Base-by-base conservation (phyloP, 2,888 invertebrate species). In the Hypercompe scribonia region DNA sequence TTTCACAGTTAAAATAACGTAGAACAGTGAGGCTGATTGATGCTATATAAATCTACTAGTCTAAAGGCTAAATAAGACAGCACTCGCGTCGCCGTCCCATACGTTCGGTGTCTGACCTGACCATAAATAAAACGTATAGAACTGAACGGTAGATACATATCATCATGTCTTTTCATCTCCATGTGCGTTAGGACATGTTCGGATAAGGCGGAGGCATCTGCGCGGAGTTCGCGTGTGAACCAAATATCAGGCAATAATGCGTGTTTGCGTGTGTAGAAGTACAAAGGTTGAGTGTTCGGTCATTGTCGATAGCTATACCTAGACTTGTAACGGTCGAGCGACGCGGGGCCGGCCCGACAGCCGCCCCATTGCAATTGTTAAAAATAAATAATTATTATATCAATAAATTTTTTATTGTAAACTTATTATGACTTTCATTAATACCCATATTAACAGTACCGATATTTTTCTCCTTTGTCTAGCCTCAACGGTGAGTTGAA, bases 381-480 rank as follows among this genome's bases (percentile, higher is more conserved):
- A 92, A 91, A 92, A 93, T 91, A 92, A 91, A 92, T 92, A 89
- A 92, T 90, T 89, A 94, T 93, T 93, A 94, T 94, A 95, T 95
- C 94, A 95, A 94, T 95, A 95, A 91, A 93, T 94, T 94, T 95
- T 95, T 93, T 94, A 94, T 93, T 91, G 89, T 93, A 94, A 92
- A 91, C 81, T 84, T 84, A 80, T 70, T 72, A 63, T 75, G 78
- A 77, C 76, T 85, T 84, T 82, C 77, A 74, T 78, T 80, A 70
- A 11, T 68, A 21, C 34, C n/a, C 18, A 21, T 11, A 2, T 24
- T 24, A 24, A 50, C 4, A 15, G 31, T 7, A 13, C 8, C 33
- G 18, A 58, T 58, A 31, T 31, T 61, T 50, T 24, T 7, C 2
- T 7, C 7, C 7, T 15, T 18, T 61, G 4, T 31, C 0, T 31